Evolutionary conservation across 1,140 invertebrate species (phyloP), one percentile per base, ranked within the genome.

Genomic region (Polypedilum vanderplanki): DNA sequence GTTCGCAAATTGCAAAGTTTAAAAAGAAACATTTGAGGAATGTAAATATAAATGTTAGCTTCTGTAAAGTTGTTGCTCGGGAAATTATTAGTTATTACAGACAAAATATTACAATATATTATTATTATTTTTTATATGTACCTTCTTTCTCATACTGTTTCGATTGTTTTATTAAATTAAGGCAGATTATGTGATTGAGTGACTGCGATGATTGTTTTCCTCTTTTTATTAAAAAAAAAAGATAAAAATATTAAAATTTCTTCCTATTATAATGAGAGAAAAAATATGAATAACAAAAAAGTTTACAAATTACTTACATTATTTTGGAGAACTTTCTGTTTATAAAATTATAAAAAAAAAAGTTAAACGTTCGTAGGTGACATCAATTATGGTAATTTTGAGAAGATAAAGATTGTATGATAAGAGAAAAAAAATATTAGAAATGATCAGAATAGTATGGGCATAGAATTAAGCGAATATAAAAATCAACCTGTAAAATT

Each of bases 41-140:
- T 57, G 46, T 57, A 57, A 57, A 57, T 57, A 57, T 57, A 57
- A 12, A 57, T 57, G n/a, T 57, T 57, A 57, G 46, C 46, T 57
- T 57, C 46, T 57, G 46, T 57, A 57, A 57, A 57, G 46, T 57
- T 57, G 46, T 57, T 57, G 46, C 46, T 57, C 46, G 46, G 46
- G 46, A 57, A 57, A 57, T 57, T n/a, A 57, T 57, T 57, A 57
- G 46, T 57, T 57, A 57, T 57, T 57, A 57, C n/a, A 57, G 12
- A 57, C 46, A 57, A 57, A n/a, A 57, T 57, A 57, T 57, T 57
- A 57, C 46, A n/a, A 57, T 57, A n/a, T 57, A 57, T 57, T 57
- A 57, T n/a, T 57, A 57, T 15, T 57, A 46, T 57, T 57, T 12
- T n/a, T 4, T n/a, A 57, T 57, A 57, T 57, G n/a, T 33, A 33